Base-by-base conservation (phyloP, 23 tunicate species). In the Ciona savignyi region DNA sequence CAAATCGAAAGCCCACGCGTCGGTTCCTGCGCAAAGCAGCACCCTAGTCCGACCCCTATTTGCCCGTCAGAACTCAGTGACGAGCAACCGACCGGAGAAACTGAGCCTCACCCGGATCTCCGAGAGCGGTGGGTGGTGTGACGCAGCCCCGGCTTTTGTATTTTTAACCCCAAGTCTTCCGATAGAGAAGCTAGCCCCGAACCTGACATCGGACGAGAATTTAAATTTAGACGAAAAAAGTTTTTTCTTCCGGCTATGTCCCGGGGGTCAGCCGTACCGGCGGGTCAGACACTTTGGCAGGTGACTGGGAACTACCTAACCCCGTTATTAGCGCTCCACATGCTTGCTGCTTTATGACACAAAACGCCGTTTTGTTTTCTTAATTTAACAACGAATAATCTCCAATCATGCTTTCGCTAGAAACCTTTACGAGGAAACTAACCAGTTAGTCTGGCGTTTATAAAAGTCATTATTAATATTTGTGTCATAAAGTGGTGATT, bases 21-120 rank as follows among this genome's bases (percentile, higher is more conserved):
- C 63, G 3, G 23, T 4, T 15, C 9, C 63, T n/a, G 15, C 67
- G 6, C 21, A 9, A 31, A 62, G 70, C 19, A 81, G 79, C 79
- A 72, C 91, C 34, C 72, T 68, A 1, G 96, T 88, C 4, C 82
- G 96, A 1, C 96, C 96, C 28, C 77, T 88, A 0, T 77, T 81
- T 49, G 81, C 72, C 11, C 70, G 96, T 1, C 87, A 88, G 35
- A 79, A 78, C 75, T 81, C 96, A 23, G 96, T 88, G 49, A 88
- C 96, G 22, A 32, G 56, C 51, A 82, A 67, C 42, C 79, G 74
- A 32, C 81, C 84, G 2, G 96, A 78, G 20, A 81, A 82, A 30
- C 87, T 88, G 2, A 76, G 32, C 62, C 79, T 88, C 1, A 82
- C 87, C 0, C 31, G 35, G 20, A 20, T 81, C 15, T 27, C 74